These are phyloP conservation scores for Electrophaes corylata DNA, from an alignment of 2,888 invertebrate species.

Conservation along the genomic window DNA sequence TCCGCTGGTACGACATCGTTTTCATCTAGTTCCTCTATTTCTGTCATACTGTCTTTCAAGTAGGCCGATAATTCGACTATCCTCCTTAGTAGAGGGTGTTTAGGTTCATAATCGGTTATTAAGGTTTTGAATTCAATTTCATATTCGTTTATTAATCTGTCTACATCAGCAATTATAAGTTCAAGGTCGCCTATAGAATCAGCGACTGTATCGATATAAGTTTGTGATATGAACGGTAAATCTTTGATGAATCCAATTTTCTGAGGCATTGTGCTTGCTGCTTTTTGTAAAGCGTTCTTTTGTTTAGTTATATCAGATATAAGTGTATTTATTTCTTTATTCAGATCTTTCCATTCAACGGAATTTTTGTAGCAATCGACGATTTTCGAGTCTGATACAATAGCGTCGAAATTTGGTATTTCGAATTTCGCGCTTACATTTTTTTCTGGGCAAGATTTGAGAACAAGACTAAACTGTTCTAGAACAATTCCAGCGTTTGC, in stretches of 20 bases:
- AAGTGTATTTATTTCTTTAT: constrained; percentile 62
- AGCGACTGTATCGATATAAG: constrained; percentile 62
- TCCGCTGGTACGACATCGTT: constrained; percentile 52
- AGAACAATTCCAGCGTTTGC: constrained; percentile 82
- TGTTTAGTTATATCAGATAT: constrained; percentile 65
- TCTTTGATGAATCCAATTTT: constrained; percentile 50
- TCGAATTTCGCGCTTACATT: constrained; percentile 50
- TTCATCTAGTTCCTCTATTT: constrained; percentile 55
- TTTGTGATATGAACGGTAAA: constrained; percentile 59
- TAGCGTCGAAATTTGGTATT: constrained; percentile 68
- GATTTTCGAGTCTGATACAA: constrained; percentile 67
- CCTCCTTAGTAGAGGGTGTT: constrained; percentile 67
- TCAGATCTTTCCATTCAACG: constrained; percentile 67
- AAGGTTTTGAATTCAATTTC: constrained; percentile 57
- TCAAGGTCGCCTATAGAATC: constrained; percentile 61
- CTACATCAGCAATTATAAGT: constrained; percentile 53
- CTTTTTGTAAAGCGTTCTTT: constrained; percentile 64
- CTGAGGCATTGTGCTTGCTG: constrained; percentile 58
- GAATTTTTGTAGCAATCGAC: constrained; percentile 68
- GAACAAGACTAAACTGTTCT: constrained; percentile 87
- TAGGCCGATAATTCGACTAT: constrained; percentile 57
- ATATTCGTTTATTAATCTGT: constrained; percentile 59
- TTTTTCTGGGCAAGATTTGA: constrained; percentile 81
- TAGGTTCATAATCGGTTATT: constrained; percentile 44
- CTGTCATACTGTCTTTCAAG: constrained; percentile 51